A percentile compares a stretch with the other conserved stretches of the same genome.
Evolutionary conservation across 1,140 invertebrate species (phyloP).

Genomic region (Tetragnatha versicolor): DNA sequence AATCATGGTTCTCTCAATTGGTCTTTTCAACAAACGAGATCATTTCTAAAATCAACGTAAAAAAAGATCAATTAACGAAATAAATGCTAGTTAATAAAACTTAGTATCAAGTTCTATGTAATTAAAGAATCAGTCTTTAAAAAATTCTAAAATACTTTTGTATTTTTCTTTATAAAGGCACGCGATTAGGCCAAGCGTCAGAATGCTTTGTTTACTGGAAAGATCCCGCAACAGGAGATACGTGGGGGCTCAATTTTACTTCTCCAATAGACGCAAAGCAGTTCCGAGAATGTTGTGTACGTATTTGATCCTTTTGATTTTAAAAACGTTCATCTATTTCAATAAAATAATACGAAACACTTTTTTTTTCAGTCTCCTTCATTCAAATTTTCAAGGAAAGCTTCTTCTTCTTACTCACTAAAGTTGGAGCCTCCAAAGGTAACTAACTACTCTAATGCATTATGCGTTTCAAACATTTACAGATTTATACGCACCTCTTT

Average conservation of each 20-base stretch:
- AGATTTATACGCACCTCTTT: too few relatives aligned
- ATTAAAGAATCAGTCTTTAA: too few relatives aligned
- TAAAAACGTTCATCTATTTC: neutral
- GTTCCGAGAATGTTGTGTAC: constrained; percentile 96
- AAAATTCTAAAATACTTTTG: too few relatives aligned
- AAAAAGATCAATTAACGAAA: too few relatives aligned
- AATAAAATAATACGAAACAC: neutral
- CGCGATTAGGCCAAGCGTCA: constrained; percentile 93
- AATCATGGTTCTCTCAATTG: too few relatives aligned
- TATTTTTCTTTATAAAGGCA: constrained; percentile 71
- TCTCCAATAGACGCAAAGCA: constrained; percentile 96
- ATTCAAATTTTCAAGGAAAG: constrained; percentile 96
- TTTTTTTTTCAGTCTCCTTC: constrained; percentile 81
- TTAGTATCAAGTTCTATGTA: too few relatives aligned
- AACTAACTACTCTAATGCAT: too few relatives aligned
- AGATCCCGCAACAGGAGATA: constrained; percentile 93
- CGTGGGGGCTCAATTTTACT: constrained; percentile 98
- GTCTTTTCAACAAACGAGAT: too few relatives aligned
- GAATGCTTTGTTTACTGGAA: constrained; percentile 99
- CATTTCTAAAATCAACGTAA: too few relatives aligned
- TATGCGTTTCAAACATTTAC: too few relatives aligned
- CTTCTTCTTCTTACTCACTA: constrained; percentile 93
- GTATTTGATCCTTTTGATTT: constrained; percentile 65
- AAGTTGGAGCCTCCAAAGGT: constrained; percentile 78
- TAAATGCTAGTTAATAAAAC: too few relatives aligned